These are phyloP conservation scores for Shinisaurus crocodilurus DNA, from an alignment of 2,113 vertebrate species.

Conservation along the genomic window DNA sequence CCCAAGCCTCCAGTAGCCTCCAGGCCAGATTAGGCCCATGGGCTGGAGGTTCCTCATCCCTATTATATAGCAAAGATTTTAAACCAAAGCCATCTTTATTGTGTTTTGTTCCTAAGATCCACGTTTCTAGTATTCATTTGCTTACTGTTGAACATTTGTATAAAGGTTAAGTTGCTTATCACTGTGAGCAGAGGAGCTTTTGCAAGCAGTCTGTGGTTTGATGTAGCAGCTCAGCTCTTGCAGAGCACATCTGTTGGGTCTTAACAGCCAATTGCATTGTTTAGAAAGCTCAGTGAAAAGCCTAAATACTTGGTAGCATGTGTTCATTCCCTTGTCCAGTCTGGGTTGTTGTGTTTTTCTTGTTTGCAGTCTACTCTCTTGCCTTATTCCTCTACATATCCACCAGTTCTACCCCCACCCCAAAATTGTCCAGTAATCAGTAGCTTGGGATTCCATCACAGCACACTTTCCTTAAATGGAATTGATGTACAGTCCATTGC, in stretches of 20 bases:
- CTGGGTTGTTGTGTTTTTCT: not conserved
- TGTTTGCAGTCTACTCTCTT: not conserved
- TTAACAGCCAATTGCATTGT: not conserved
- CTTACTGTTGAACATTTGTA: not conserved
- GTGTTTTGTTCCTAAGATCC: not conserved
- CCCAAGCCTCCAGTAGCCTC: too few species aligned
- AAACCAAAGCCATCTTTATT: not conserved
- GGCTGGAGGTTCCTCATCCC: too few species aligned
- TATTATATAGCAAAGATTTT: too few species aligned
- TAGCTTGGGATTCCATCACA: not conserved
- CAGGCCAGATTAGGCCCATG: too few species aligned
- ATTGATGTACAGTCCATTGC: too few species aligned
- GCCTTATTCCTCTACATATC: too few species aligned
- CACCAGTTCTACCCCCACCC: too few species aligned
- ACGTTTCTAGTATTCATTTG: not conserved
- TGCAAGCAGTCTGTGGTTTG: too few species aligned
- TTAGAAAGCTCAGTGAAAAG: not conserved
- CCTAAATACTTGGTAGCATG: not conserved
- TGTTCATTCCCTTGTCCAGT: not conserved
- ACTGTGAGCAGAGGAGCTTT: not conserved
- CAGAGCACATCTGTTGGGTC: not conserved
- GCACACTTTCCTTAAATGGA: not conserved
- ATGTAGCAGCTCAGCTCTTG: not conserved
- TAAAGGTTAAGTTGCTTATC: not conserved
- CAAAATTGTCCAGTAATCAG: not conserved